Evolutionary conservation across 92 coral and sea anemone species (phyloP).

Genomic region (Actinostola sp.): DNA sequence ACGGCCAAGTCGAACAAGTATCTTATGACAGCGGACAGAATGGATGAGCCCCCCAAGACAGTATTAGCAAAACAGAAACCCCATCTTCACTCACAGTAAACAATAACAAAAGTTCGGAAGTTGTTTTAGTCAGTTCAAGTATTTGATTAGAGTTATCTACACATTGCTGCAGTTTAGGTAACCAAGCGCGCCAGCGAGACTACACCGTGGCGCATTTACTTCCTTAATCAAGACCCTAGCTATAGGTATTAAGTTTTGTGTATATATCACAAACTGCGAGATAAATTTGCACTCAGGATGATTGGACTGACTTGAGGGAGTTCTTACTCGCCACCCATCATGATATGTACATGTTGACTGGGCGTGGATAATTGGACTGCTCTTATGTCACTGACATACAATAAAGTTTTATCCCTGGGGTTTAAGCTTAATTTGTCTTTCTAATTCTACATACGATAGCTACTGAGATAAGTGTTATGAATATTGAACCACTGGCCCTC

Average conservation of each 20-base stretch:
- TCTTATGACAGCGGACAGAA: constrained; percentile 14
- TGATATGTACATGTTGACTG: background rate
- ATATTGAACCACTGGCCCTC: too few species aligned
- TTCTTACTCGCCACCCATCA: constrained; percentile 10
- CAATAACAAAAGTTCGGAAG: constrained; percentile 43
- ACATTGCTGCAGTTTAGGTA: constrained; percentile 22
- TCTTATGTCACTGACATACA: too few species aligned
- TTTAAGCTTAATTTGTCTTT: background rate
- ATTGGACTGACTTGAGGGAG: background rate
- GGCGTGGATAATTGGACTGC: too few species aligned
- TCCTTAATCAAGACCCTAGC: background rate
- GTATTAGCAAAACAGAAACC: background rate
- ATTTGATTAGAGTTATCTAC: constrained; percentile 43
- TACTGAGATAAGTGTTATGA: too few species aligned
- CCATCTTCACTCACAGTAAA: constrained; percentile 13
- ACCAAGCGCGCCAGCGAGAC: background rate
- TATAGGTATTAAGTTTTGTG: too few species aligned
- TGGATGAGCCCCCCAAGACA: constrained; percentile 16
- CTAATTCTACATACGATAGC: too few species aligned
- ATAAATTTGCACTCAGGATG: background rate
- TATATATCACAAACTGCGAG: too few species aligned
- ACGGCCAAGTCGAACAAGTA: constrained; percentile 13
- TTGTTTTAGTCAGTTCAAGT: constrained; percentile 30
- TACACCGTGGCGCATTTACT: background rate
- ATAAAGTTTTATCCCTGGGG: too few species aligned